Base-by-base conservation (phyloP, 1,140 invertebrate genomes). In the Drosophila mojavensis region DNA sequence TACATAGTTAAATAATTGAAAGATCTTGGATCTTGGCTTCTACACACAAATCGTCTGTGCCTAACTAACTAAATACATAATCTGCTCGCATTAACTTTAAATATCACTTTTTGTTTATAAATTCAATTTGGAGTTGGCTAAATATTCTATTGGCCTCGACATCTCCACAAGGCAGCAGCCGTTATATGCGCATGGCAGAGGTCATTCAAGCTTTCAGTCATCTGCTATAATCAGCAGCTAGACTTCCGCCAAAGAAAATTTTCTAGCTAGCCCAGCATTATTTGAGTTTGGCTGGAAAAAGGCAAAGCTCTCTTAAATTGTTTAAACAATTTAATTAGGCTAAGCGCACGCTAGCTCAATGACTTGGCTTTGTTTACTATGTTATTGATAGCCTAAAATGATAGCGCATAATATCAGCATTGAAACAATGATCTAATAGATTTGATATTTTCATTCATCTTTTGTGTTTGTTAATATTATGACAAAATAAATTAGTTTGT, bases 71-170 rank as follows among this genome's bases (percentile, higher is more conserved):
- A 48, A 15, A 33, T 11, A 17, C 58, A 59, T 28, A 47, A 60
- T 33, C 28, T 60, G n/a, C 26, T 45, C 39, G 43, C 11, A 56
- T 56, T 28, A 15, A 26, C 39, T 28, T 28, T 13, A 10, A 41
- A 33, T 60, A 28, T 11, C n/a, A 13, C 7, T 60, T 47, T 48
- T 47, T 33, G 43, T 48, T 60, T 48, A 48, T 60, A 20, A 33
- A 60, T 48, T 36, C 28, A 58, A 28, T 60, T 13, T 47, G 28
- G 58, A 60, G 43, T 28, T 60, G 58, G 58, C 28, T 48, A 48
- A 60, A 60, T 60, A 33, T 28, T 48, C 28, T 30, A 60, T 33
- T 13, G 58, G 30, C 58, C 58, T 60, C 26, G 58, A 10, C 45
- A 0, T n/a, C 17, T 60, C 9, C 5, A 11, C 58, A 60, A 60